phyloP scores from a whole-genome alignment of 2,797 vertebrate species.

The Hafferia zeledoni region DNA sequence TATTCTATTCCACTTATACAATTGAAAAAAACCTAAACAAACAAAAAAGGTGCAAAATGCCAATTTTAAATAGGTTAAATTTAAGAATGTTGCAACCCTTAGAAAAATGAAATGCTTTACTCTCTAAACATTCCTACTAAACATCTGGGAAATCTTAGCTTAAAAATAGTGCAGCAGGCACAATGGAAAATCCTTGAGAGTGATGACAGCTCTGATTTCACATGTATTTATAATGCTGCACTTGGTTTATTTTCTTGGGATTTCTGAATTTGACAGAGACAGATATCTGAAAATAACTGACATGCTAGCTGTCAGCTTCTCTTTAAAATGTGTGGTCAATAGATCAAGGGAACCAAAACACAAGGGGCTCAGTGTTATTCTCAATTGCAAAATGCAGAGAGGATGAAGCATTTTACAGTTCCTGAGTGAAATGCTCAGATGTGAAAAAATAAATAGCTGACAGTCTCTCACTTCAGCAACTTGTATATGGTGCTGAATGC shows the following conservation, averaged over 20 bases:
- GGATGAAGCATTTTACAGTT: slow-evolving; percentile 46
- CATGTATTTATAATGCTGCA: slow-evolving; percentile 59
- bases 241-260: slow-evolving; percentile 53
- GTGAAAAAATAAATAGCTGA: slow-evolving; percentile 46
- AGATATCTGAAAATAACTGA: slow-evolving; percentile 67
- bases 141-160: slow-evolving; percentile 66
- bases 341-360: slow-evolving; percentile 47
- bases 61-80: background rate
- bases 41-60: background rate
- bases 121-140: slow-evolving; percentile 43
- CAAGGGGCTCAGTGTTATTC: slow-evolving; percentile 42
- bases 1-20: background rate
- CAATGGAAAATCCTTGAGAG: slow-evolving; percentile 67
- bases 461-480: slow-evolving; percentile 52
- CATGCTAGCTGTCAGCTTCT: slow-evolving; percentile 52
- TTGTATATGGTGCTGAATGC: background rate
- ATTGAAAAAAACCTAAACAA: background rate
- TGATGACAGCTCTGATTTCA: slow-evolving; percentile 67
- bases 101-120: slow-evolving; percentile 21
- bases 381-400: background rate
- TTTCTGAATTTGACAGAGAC: slow-evolving; percentile 65
- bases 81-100: background rate
- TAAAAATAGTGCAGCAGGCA: slow-evolving; percentile 49
- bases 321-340: slow-evolving; percentile 55
- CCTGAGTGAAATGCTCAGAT: slow-evolving; percentile 32